Base-by-base conservation (phyloP, 2,888 invertebrate genomes). In the Malacosoma neustria region DNA sequence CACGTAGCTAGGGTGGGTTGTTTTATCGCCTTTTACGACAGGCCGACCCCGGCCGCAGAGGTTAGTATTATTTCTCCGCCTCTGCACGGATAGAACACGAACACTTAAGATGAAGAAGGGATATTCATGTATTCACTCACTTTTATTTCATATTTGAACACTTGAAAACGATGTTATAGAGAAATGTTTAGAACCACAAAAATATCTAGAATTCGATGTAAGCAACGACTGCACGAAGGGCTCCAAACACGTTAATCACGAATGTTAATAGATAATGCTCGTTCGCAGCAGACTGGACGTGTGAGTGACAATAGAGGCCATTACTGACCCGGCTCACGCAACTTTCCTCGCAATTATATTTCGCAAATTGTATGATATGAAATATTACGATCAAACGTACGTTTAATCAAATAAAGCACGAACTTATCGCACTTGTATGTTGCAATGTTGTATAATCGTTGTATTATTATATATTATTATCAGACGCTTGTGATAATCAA, bases 301-400 rank as follows among this genome's bases (percentile, higher is more conserved):
- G 38, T 54, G 54, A 58, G 52, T 57, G 62, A 57, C 57, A 53
- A 47, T 48, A 55, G 9, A 60, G 51, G 53, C 50, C 51, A 35
- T 34, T 40, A 51, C 42, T 46, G 40, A 45, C 41, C 46, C 51
- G 57, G 54, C 50, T 55, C 62, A 64, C 54, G 54, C 43, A 56
- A 54, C 71, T 72, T 72, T 68, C 62, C 62, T 66, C 60, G 62
- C 61, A 60, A 59, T 62, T 57, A 60, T 36, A 14, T 22, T 29
- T 22, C 34, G 22, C 29, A 34, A 40, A 47, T 57, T 63, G 37
- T 56, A 22, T 22, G 6, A 22, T 9, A 22, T 22, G 22, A 2
- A 22, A 22, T 22, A 22, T 22, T 22, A 22, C 22, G 22, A 22
- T 22, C 22, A 7, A 22, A 5, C 22, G 22, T 22, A 22, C 7